Evolutionary conservation across 2,888 invertebrate genomes (phyloP).

Genomic region (Plusia festucae): DNA sequence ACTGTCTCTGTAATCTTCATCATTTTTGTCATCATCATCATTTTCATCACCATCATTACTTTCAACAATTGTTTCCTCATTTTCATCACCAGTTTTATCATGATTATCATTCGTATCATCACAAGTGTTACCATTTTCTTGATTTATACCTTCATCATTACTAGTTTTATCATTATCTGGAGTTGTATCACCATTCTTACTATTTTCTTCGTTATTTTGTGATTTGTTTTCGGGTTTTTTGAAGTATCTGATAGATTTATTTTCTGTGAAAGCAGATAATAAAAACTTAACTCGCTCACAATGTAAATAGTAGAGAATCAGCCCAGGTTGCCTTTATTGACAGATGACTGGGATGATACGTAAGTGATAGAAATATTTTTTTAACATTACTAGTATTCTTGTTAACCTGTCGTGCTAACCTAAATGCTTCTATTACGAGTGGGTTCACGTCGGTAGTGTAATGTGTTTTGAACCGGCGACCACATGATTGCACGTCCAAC

Average conservation of each 20-base stretch:
- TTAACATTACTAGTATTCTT: no score
- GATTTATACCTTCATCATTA: constrained; percentile 47
- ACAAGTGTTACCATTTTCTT: constrained; percentile 33
- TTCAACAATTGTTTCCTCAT: constrained; percentile 14
- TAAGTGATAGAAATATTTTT: no score
- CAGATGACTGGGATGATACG: no score
- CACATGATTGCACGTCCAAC: no score
- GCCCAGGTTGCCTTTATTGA: no score
- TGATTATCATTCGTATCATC: constrained; percentile 13
- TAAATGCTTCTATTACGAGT: no score
- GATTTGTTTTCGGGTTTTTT: constrained; percentile 36
- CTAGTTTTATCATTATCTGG: constrained; percentile 7
- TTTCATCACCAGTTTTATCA: constrained; percentile 11
- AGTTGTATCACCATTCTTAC: constrained; percentile 21
- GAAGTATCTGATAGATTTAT: constrained; percentile 42
- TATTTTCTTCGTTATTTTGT: constrained; percentile 53
- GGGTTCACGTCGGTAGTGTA: no score
- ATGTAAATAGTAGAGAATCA: no score
- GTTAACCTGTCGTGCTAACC: no score
- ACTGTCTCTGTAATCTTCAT: constrained; percentile 21
- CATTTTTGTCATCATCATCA: constrained; percentile 17
- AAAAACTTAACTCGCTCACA: no score
- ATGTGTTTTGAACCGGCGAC: no score
- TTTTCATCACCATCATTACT: constrained; percentile 11
- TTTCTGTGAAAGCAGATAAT: constrained; percentile 30